phyloP scores from a whole-genome alignment of 2,888 invertebrate species.

The Folsomia manolachei region DNA sequence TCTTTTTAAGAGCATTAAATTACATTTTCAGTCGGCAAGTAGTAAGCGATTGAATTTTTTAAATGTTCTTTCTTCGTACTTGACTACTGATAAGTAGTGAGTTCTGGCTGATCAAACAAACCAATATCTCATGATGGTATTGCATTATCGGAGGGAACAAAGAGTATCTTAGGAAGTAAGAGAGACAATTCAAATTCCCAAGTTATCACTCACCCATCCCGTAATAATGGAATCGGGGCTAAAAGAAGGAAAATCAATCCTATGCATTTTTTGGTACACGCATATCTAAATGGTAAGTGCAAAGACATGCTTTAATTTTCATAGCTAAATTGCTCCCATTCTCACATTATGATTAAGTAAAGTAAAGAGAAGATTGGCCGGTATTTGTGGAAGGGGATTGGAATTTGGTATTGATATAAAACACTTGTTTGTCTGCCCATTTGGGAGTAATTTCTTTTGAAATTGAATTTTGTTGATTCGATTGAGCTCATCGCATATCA shows the following conservation, averaged over 20 bases:
- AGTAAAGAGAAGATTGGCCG: not conserved
- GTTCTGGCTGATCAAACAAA: not conserved
- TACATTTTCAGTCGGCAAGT: not conserved
- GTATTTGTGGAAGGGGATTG: not conserved
- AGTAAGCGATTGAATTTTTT: not conserved
- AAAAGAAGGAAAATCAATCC: not conserved
- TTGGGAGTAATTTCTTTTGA: not conserved
- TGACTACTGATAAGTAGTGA: too few species aligned
- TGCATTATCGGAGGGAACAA: too few species aligned
- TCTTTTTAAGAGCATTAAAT: not conserved
- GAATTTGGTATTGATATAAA: not conserved
- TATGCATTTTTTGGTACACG: not conserved
- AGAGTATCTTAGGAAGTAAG: not conserved
- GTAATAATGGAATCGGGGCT: too few species aligned
- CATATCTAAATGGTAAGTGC: constrained; percentile 18
- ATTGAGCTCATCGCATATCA: too few species aligned
- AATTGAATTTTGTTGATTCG: constrained; percentile 1
- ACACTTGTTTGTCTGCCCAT: not conserved
- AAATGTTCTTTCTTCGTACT: not conserved
- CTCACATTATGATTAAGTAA: not conserved
- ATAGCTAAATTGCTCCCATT: too few species aligned
- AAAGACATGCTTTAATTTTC: constrained; percentile 13
- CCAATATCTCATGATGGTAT: not conserved
- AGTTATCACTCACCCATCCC: not conserved
- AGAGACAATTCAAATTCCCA: not conserved